Base-by-base conservation (phyloP, 2,888 invertebrate species). In the Rhagonycha fulva region DNA sequence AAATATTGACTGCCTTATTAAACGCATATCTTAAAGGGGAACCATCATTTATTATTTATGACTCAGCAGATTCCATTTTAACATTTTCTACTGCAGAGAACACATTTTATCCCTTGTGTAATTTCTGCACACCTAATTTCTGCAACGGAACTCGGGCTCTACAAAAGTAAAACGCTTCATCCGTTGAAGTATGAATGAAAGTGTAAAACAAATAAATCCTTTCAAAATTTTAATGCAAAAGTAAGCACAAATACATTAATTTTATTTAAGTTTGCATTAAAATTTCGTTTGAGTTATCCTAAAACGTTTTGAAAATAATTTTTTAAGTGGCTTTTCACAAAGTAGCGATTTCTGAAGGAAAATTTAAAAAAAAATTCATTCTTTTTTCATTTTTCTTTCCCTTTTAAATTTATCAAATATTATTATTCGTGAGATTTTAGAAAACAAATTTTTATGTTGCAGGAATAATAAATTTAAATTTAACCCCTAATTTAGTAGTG, bases 401-500 rank as follows among this genome's bases (percentile, higher is more conserved):
- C n/a, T 7, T 47, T 47, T n/a, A 47, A 47, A 47, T 47, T 47
- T n/a, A 47, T 47, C 47, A 47, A 47, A 47, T n/a, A 47, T 47
- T n/a, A 47, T 47, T 47, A 47, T 47, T 47, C 47, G 12, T 47
- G 47, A 69, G 30, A 74, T 75, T 68, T 75, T 71, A 19, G 67
- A 30, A 71, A 61, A 67, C 76, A 67, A 74, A 74, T 76, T 74
- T 71, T 70, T 71, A 76, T 74, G 68, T 66, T 62, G 23, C 67
- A 71, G 70, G 70, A 74, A 74, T 74, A 77, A 74, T 74, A 75
- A 75, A 75, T 77, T 75, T 75, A 69, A 77, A 75, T 77, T 77
- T 77, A 75, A 72, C 75, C 75, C 77, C 68, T 77, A 77, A 77
- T 75, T 77, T 75, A 77, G 75, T 68, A 72, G 69, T 70, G 72